A percentile compares a stretch with the other conserved stretches of the same genome.
Evolutionary conservation across 1,140 invertebrate genomes (phyloP).

Genomic region (Trachymyrmex cornetzi): DNA sequence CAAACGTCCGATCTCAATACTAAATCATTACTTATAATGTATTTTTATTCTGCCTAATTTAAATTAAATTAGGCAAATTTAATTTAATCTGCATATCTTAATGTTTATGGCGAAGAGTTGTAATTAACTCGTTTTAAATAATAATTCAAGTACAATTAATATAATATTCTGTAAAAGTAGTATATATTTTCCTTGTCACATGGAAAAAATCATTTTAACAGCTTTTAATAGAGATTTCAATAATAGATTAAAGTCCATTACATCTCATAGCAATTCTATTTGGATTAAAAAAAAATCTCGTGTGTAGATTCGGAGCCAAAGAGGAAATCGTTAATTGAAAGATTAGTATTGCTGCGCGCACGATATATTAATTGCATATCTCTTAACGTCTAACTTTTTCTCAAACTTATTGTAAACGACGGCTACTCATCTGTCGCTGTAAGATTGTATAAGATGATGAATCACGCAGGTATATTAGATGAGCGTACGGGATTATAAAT

Average conservation of each 20-base stretch:
- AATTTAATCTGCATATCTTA: background rate
- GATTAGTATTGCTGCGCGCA: slow-evolving; percentile 44
- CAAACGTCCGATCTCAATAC: background rate
- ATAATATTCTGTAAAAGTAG: background rate
- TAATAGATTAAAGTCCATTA: background rate
- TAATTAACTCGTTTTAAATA: background rate
- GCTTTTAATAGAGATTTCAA: background rate
- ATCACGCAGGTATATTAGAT: slow-evolving; percentile 65
- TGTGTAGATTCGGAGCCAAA: too few species aligned
- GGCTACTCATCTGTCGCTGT: slow-evolving; percentile 65
- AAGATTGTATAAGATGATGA: slow-evolving; percentile 66
- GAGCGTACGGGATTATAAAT: slow-evolving; percentile 72
- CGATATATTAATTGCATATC: slow-evolving; percentile 35
- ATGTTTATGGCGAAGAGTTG: background rate
- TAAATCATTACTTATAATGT: background rate
- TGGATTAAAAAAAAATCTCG: background rate
- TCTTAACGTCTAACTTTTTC: slow-evolving; percentile 43
- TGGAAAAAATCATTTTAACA: background rate
- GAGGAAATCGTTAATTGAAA: slow-evolving; percentile 29
- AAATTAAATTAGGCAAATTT: slow-evolving; percentile 20
- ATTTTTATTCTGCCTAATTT: background rate
- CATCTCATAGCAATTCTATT: background rate
- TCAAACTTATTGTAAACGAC: slow-evolving; percentile 39
- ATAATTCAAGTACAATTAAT: background rate
- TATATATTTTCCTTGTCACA: background rate